Percentiles rank a stretch among this genome's conserved stretches.
Evolutionary conservation across 2,113 vertebrate species (phyloP).

Genomic region (Nothocercus nigrocapillus): DNA sequence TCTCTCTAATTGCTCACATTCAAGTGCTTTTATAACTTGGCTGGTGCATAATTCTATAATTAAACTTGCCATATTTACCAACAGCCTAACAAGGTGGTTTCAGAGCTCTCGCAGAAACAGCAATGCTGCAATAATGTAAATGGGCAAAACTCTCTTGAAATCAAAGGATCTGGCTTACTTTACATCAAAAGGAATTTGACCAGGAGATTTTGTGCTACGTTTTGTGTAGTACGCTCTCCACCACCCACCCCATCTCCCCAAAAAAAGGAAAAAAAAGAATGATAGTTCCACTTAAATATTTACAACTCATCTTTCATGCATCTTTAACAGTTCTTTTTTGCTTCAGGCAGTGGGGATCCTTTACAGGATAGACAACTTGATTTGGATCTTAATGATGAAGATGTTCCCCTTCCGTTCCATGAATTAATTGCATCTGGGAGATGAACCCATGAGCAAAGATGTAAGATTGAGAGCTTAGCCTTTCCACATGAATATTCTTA

Average conservation of each 20-base stretch:
- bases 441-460: background rate
- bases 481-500: background rate
- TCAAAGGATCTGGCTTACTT: background rate
- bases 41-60: background rate
- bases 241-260: too few relatives aligned
- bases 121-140: background rate
- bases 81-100: background rate
- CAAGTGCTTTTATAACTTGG: background rate
- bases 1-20: background rate
- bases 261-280: background rate
- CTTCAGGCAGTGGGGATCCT: constrained; percentile 55
- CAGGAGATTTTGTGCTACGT: background rate
- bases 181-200: background rate
- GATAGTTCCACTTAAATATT: constrained; percentile 11
- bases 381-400: constrained; percentile 45
- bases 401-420: background rate
- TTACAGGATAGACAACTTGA: constrained; percentile 52
- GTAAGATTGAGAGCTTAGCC: background rate
- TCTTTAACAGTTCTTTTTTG: constrained; percentile 63
- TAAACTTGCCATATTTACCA: background rate
- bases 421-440: constrained; percentile 5
- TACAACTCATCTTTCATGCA: constrained; percentile 55
- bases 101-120: background rate
- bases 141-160: background rate
- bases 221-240: background rate